Percentiles rank a stretch among this genome's conserved stretches.
phyloP scores from a whole-genome alignment of 2,888 invertebrate genomes.

The Acrobasis suavella region DNA sequence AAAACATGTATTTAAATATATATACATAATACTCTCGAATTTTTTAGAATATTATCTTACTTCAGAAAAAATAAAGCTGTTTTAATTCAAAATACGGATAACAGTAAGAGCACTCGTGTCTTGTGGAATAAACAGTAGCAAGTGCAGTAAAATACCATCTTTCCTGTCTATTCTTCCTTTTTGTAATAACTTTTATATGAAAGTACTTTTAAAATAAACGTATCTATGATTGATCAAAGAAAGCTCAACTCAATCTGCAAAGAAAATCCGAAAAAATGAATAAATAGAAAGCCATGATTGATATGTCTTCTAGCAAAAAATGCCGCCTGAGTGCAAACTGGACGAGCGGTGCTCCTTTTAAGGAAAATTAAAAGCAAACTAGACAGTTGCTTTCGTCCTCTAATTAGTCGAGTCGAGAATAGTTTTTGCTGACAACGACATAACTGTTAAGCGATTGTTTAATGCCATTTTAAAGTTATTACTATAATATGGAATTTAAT shows the following conservation, averaged over 20 bases:
- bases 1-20: too few relatives aligned
- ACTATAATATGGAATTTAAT: too few relatives aligned
- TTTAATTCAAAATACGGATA: too few relatives aligned
- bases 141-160: too few relatives aligned
- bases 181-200: too few relatives aligned
- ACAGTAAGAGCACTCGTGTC: too few relatives aligned
- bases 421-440: not conserved
- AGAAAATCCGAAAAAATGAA: constrained; percentile 14
- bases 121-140: too few relatives aligned
- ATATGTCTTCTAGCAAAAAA: constrained; percentile 24
- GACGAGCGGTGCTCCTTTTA: constrained; percentile 37
- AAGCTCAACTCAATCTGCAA: not conserved
- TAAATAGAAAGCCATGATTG: constrained; percentile 26
- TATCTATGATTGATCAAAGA: not conserved
- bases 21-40: too few relatives aligned
- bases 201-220: not conserved
- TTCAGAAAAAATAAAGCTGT: too few relatives aligned
- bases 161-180: too few relatives aligned
- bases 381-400: constrained; percentile 53
- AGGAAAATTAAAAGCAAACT: constrained; percentile 48
- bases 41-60: too few relatives aligned
- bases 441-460: not conserved
- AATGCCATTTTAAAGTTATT: too few relatives aligned
- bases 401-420: constrained; percentile 40
- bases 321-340: constrained; percentile 30